Conservation (phyloP, 2,888 invertebrate species). For the Eupeodes luniger region DNA sequence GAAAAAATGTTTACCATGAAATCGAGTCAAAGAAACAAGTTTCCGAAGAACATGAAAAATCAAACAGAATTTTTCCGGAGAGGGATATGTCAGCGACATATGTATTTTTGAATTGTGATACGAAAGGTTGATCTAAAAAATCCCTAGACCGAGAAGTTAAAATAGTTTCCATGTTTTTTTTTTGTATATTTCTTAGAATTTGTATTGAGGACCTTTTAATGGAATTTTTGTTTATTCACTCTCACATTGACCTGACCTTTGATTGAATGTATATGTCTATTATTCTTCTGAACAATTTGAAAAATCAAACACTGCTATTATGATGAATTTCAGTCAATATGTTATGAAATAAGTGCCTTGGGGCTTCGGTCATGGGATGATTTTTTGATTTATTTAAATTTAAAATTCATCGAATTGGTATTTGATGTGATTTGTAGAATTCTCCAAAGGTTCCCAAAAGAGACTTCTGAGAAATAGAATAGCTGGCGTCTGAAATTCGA, state of each 20-base stretch:
- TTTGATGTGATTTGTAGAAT: no score
- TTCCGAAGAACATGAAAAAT: neutral
- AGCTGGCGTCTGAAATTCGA: no score
- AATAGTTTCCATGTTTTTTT: neutral
- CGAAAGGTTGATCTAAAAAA: no score
- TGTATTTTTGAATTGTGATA: no score
- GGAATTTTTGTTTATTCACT: neutral
- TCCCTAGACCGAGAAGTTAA: no score
- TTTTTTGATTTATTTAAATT: no score
- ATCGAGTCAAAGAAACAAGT: neutral
- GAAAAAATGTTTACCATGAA: slow-evolving; percentile 7
- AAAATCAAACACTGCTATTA: neutral
- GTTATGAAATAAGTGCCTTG: neutral
- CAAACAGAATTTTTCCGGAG: neutral
- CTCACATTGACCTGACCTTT: neutral
- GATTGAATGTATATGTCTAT: neutral
- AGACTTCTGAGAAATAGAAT: no score
- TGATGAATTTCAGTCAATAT: neutral
- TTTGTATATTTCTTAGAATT: neutral
- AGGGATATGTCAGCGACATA: no score
- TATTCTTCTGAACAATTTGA: neutral
- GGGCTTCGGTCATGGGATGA: no score
- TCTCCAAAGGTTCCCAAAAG: no score
- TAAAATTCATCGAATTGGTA: no score
- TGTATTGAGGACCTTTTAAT: neutral